Conservation (phyloP, 1,140 invertebrate species). For the Holotrichia oblita region DNA sequence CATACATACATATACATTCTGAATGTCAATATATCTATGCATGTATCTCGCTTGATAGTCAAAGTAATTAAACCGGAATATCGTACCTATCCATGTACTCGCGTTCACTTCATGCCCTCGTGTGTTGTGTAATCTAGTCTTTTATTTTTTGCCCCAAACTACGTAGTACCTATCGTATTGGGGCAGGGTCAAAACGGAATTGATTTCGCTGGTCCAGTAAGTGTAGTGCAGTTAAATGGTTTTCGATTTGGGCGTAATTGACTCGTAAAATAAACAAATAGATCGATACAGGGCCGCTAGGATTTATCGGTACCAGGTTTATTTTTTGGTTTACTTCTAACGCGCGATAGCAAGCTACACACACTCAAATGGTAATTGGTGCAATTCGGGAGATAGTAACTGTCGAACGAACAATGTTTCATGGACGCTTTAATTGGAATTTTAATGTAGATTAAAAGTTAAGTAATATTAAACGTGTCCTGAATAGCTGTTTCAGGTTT, state of each 20-base stretch:
- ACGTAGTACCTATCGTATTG: not conserved
- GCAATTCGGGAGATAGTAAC: no score
- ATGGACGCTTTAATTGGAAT: no score
- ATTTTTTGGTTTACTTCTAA: not conserved
- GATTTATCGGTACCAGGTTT: not conserved
- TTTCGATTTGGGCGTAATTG: not conserved
- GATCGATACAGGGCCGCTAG: not conserved
- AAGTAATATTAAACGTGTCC: no score
- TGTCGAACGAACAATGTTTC: no score
- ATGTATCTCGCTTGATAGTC: not conserved
- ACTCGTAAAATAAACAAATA: slow-evolving; percentile 7
- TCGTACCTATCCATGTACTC: no score
- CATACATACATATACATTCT: no score
- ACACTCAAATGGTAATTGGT: not conserved
- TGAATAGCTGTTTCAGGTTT: no score
- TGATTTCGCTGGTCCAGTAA: not conserved
- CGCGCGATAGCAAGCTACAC: not conserved
- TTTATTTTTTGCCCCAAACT: not conserved
- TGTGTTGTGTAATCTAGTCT: not conserved
- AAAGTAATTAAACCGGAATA: not conserved
- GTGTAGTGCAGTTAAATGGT: not conserved
- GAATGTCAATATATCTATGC: no score
- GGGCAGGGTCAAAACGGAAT: not conserved
- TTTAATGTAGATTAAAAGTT: no score
- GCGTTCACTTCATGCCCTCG: no score